phyloP scores from a whole-genome alignment of 1,140 invertebrate species.

The Brachionus sp. region DNA sequence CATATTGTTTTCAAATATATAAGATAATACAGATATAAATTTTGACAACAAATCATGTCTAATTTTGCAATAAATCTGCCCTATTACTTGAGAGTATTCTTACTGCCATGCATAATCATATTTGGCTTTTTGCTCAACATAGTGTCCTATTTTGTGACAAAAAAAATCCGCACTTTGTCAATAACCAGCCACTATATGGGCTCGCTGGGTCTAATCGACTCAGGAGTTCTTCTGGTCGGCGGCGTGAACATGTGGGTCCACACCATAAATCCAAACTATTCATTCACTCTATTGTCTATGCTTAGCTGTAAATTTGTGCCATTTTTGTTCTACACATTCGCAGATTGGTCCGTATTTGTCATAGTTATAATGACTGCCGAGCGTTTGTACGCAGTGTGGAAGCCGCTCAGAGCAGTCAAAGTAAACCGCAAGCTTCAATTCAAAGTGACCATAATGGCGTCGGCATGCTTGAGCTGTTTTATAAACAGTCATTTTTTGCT shows the following conservation, averaged over 20 bases:
- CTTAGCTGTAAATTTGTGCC: conserved; percentile 20
- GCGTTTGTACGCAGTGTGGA: conserved; percentile 32
- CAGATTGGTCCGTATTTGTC: conserved; percentile 33
- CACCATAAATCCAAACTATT: not conserved
- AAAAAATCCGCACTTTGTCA: not conserved
- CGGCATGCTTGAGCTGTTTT: not conserved
- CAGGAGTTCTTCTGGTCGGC: not conserved
- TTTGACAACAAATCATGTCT: not conserved
- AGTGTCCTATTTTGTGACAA: not conserved
- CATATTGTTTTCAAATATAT: not conserved
- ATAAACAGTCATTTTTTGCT: conserved; percentile 38
- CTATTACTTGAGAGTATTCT: conserved; percentile 5
- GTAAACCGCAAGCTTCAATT: not conserved
- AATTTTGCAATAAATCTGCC: not conserved
- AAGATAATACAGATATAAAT: not conserved
- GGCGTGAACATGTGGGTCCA: conserved; percentile 26
- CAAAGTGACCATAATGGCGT: not conserved
- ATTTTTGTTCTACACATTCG: conserved; percentile 44
- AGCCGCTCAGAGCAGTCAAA: not conserved
- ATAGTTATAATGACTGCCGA: conserved; percentile 40
- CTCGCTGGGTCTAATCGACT: not conserved
- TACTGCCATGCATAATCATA: not conserved
- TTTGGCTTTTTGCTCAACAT: conserved; percentile 27
- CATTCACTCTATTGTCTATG: not conserved
- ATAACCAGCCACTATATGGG: conserved; percentile 32